Evolutionary conservation across 2,888 invertebrate species (phyloP).

Genomic region (Diarsia brunnea): DNA sequence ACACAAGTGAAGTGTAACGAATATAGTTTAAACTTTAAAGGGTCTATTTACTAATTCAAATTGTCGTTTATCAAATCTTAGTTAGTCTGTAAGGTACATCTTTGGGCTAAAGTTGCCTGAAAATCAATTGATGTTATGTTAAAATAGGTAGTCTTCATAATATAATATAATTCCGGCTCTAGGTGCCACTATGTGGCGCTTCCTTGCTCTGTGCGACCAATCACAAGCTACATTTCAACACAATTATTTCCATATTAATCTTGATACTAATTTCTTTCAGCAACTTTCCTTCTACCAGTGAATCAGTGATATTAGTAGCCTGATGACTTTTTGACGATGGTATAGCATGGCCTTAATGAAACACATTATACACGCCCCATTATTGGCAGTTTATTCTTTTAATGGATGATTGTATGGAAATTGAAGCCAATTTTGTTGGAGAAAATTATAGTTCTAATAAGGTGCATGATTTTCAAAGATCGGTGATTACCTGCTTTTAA

Average conservation of each 20-base stretch:
- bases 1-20: too few relatives aligned
- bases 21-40: too few relatives aligned
- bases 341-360: constrained; percentile 77
- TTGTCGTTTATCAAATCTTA: too few relatives aligned
- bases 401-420: constrained; percentile 14
- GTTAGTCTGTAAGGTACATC: too few relatives aligned
- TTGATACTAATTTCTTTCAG: constrained; percentile 47
- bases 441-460: neutral
- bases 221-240: constrained; percentile 28
- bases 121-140: too few relatives aligned
- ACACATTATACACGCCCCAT: constrained; percentile 53
- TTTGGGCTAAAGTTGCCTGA: too few relatives aligned
- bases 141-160: too few relatives aligned
- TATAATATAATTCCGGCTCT: too few relatives aligned
- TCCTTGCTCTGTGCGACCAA: neutral
- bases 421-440: constrained; percentile 7
- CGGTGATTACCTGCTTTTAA: neutral
- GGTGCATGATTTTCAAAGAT: neutral
- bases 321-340: constrained; percentile 78
- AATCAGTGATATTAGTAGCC: constrained; percentile 23
- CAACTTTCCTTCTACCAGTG: constrained; percentile 19
- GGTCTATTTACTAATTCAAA: too few relatives aligned
- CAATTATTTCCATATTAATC: constrained; percentile 59
- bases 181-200: too few relatives aligned
- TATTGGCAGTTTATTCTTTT: constrained; percentile 56